Base-by-base conservation (phyloP, 1,140 invertebrate genomes). In the Nixonia krombeini region DNA sequence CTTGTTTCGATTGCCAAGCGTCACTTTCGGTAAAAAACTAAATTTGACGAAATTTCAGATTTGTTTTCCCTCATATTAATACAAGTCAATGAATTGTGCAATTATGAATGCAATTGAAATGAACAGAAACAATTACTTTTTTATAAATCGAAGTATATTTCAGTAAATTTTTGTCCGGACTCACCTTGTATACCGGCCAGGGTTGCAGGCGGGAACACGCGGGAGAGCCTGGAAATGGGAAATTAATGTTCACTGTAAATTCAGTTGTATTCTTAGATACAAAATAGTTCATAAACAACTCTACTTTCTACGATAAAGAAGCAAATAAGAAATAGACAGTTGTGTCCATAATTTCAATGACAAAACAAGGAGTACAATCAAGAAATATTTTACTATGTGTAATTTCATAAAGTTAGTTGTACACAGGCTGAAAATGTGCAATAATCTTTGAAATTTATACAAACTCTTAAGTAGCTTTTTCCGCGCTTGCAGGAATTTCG, bases 101-200 rank as follows among this genome's bases (percentile, higher is more conserved):
- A 21, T 38, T 38, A 38, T 15, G 2, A 29, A n/a, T 29, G 3
- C 21, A 21, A 1, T 29, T 8, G 25, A 26, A 29, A 29, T 29
- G 16, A 2, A 17, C 1, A 8, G 38, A 45, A 46, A 35, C n/a
- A 35, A 6, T 35, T 35, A 1, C 2, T 4, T 10, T 28, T 44
- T 16, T 45, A 15, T 47, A 51, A 46, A 21, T 40, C 1, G n/a
- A 46, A 28, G 3, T 26, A 25, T 35, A 23, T n/a, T n/a, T n/a
- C n/a, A n/a, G n/a, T n/a, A n/a, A n/a, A n/a, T n/a, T 15, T 10
- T 8, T n/a, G 28, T 59, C 26, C 40, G 42, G 57, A 74, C 81
- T 81, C 74, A 86, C 84, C 83, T 86, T 84, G 84, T 84, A 86
- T 75, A 69, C 83, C 79, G 80, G 84, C 81, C 82, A 86, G 82